Percentiles rank a stretch among this genome's conserved stretches.
Conservation (phyloP, 2,888 invertebrate species). For the Himalopsyche kuldschensis region DNA sequence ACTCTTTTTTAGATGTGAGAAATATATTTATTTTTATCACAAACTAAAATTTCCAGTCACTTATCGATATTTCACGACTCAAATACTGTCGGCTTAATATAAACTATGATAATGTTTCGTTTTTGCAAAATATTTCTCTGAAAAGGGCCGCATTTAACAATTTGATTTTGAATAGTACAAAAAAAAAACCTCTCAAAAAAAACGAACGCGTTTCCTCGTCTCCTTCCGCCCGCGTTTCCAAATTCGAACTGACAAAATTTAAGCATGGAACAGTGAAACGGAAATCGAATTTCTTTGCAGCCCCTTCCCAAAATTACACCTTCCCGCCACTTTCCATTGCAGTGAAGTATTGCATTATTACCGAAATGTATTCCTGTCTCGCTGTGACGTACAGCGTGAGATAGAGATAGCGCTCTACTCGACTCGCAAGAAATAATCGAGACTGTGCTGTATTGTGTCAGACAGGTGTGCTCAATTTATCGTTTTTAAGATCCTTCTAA, state of each 20-base stretch:
- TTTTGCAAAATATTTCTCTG: too few species aligned
- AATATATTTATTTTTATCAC: background rate
- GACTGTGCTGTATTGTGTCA: background rate
- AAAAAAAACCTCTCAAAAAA: background rate
- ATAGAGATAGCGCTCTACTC: background rate
- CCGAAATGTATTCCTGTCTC: background rate
- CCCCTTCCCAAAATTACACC: conserved; percentile 2
- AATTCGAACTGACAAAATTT: conserved; percentile 30
- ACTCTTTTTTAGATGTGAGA: too few species aligned
- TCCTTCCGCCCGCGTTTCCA: conserved; percentile 19
- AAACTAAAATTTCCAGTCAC: background rate
- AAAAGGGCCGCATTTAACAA: background rate
- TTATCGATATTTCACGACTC: background rate
- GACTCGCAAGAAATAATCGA: background rate
- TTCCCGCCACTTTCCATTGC: background rate
- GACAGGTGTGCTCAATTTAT: background rate
- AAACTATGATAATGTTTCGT: too few species aligned
- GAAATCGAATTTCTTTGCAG: conserved; percentile 15
- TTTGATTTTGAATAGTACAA: too few species aligned
- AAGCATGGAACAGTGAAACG: conserved; percentile 2
- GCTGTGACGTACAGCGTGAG: background rate
- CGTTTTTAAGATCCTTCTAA: background rate
- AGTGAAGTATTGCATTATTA: background rate
- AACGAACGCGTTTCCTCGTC: conserved; percentile 2
- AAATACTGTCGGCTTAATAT: too few species aligned